Evolutionary conservation across 2,113 vertebrate species (phyloP).

Genomic region (Apteryx mantelli): DNA sequence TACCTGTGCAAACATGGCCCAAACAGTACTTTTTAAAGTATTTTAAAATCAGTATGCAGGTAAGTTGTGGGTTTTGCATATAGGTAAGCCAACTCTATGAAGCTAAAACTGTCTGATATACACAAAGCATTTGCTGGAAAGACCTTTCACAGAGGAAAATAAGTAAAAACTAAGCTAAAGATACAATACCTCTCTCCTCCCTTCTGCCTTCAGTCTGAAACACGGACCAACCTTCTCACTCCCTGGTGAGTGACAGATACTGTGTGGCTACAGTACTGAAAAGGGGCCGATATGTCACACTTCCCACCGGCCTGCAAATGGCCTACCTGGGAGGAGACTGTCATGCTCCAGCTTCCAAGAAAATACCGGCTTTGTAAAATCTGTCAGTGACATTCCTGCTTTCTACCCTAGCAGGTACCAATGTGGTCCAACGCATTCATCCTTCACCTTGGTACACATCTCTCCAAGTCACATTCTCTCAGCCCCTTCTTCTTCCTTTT

Average conservation of each 20-base stretch:
- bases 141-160: neutral
- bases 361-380: neutral
- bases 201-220: neutral
- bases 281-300: neutral
- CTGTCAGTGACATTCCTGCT: neutral
- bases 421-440: accelerated
- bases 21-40: neutral
- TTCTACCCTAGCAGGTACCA: neutral
- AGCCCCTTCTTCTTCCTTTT: neutral
- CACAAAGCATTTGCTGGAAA: neutral
- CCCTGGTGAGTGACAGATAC: neutral
- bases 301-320: neutral
- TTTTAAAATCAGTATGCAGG: neutral
- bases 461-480: accelerated
- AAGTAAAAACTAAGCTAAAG: neutral
- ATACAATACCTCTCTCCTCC: neutral
- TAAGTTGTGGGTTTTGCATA: neutral
- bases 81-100: neutral
- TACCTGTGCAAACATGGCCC: neutral
- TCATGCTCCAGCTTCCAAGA: neutral
- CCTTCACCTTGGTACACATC: neutral
- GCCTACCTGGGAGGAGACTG: neutral
- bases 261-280: accelerated
- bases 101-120: neutral
- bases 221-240: accelerated